Conservation (phyloP, 2,797 vertebrate genomes). For the Pangasius djambal region DNA sequence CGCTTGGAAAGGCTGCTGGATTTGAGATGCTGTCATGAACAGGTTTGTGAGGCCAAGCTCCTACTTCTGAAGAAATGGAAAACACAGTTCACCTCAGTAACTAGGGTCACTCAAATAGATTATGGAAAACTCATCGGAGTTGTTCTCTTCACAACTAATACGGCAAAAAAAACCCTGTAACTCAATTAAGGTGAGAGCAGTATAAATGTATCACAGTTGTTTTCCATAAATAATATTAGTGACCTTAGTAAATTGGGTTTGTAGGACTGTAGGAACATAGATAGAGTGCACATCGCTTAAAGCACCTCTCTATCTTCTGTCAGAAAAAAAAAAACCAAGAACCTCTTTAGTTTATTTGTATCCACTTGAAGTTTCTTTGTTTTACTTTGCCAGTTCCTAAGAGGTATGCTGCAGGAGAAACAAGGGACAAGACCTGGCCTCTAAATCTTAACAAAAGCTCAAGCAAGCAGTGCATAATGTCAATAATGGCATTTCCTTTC, state of each 20-base stretch:
- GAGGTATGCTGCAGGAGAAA: conserved; percentile 65
- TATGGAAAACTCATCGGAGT: background rate
- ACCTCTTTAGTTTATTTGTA: conserved; percentile 60
- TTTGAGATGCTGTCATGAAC: background rate
- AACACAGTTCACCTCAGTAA: background rate
- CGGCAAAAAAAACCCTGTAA: background rate
- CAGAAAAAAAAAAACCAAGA: conserved; percentile 12
- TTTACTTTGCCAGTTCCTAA: conserved; percentile 53
- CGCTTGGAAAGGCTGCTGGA: background rate
- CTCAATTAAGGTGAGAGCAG: background rate
- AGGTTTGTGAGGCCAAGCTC: background rate
- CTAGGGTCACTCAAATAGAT: background rate
- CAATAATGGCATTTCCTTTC: conserved; percentile 66
- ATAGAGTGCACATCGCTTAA: conserved; percentile 1
- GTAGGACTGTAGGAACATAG: background rate
- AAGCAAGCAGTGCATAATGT: conserved; percentile 56
- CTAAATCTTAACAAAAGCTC: conserved; percentile 58
- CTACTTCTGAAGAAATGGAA: conserved; percentile 4
- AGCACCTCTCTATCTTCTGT: conserved; percentile 15
- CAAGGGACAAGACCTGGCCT: conserved; percentile 64
- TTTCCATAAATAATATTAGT: conserved; percentile 8
- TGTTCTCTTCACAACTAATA: background rate
- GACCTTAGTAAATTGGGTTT: conserved; percentile 11
- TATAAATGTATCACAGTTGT: background rate
- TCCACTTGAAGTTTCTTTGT: conserved; percentile 57